Conservation (phyloP, 2,888 invertebrate species). For the Eudasyphora cyanicolor region DNA sequence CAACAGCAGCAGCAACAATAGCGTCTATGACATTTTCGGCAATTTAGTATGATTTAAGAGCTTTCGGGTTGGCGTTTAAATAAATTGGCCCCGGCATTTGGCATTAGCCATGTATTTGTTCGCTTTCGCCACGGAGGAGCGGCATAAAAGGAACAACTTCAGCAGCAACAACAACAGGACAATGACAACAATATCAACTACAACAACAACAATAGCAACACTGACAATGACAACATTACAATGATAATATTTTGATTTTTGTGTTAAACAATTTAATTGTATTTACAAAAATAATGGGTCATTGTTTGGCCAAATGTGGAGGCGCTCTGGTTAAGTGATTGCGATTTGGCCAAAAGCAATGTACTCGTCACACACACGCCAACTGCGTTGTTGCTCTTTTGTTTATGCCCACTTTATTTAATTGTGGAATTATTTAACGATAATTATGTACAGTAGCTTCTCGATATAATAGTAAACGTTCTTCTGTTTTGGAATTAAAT, state of each 20-base stretch:
- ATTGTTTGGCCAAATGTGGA: constrained; percentile 38
- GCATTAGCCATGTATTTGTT: constrained; percentile 20
- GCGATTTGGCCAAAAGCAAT: background rate
- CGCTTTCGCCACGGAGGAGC: background rate
- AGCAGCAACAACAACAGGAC: background rate
- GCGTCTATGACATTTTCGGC: constrained; percentile 60
- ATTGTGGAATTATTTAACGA: too few species aligned
- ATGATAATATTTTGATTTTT: constrained; percentile 55
- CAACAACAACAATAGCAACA: background rate
- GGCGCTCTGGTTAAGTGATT: background rate
- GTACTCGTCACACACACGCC: background rate
- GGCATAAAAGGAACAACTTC: background rate
- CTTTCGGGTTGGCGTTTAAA: constrained; percentile 56
- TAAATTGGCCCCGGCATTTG: constrained; percentile 56
- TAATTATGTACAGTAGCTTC: too few species aligned
- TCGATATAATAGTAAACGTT: too few species aligned
- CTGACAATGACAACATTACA: constrained; percentile 18
- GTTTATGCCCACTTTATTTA: too few species aligned
- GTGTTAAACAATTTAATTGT: constrained; percentile 60
- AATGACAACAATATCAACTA: background rate
- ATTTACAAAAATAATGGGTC: constrained; percentile 58
- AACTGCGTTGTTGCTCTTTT: background rate
- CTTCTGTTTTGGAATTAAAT: too few species aligned
- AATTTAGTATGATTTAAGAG: constrained; percentile 62
- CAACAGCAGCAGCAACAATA: constrained; percentile 50